These are phyloP conservation scores for Alviniconcha marisindica DNA, from an alignment of 1,140 invertebrate species.

Conservation along the genomic window DNA sequence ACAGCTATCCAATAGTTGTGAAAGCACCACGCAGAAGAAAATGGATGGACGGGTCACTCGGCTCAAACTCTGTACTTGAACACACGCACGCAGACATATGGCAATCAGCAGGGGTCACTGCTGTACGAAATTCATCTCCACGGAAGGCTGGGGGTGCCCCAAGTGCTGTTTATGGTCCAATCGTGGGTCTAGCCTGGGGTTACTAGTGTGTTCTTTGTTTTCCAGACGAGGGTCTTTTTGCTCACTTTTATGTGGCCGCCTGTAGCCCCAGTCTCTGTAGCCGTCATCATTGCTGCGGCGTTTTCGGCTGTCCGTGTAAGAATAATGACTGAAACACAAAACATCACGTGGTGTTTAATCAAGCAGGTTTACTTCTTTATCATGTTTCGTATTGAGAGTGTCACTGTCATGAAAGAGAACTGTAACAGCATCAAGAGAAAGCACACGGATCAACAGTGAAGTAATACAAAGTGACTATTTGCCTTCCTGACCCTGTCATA, in stretches of 20 bases:
- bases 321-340: constrained; percentile 21
- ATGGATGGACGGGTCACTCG: background rate
- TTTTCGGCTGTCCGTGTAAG: background rate
- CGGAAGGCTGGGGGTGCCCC: constrained; percentile 33
- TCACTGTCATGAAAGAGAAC: too few relatives aligned
- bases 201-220: constrained; percentile 9
- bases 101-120: constrained; percentile 30
- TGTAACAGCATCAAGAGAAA: background rate
- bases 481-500: too few relatives aligned
- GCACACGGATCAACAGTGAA: background rate
- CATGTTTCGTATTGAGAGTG: too few relatives aligned
- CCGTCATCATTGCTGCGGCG: constrained; percentile 38
- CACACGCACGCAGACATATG: background rate
- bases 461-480: too few relatives aligned
- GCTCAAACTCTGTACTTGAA: background rate
- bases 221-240: constrained; percentile 48
- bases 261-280: constrained; percentile 35
- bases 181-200: constrained; percentile 40
- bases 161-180: constrained; percentile 2
- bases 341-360: too few relatives aligned
- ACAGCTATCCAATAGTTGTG: background rate
- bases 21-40: constrained; percentile 9
- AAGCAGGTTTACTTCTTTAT: too few relatives aligned
- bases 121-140: constrained; percentile 26
- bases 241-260: constrained; percentile 39